A percentile compares a stretch with the other conserved stretches of the same genome.
Evolutionary conservation across 2,797 vertebrate species (phyloP).

Genomic region (Acropternis orthonyx): DNA sequence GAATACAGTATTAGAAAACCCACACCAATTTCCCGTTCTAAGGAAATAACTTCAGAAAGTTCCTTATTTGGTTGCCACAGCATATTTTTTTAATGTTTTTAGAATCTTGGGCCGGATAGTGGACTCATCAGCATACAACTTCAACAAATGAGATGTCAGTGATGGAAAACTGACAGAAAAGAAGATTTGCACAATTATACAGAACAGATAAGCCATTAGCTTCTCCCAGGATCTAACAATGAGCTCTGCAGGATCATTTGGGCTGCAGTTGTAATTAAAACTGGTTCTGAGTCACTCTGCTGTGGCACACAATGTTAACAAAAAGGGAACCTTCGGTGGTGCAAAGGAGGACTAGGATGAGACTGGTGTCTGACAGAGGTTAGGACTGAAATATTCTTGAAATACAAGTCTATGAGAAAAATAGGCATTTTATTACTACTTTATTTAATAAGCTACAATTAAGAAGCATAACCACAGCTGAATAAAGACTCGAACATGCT

Average conservation of each 20-base stretch:
- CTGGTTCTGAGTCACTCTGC: neutral
- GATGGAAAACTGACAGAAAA: neutral
- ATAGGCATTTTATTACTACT: neutral
- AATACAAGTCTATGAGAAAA: neutral
- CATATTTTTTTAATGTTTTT: neutral
- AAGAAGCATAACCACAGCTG: neutral
- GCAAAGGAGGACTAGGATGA: neutral
- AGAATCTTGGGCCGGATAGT: neutral
- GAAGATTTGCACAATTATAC: neutral
- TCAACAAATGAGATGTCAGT: neutral
- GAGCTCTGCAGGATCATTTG: neutral
- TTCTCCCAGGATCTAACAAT: neutral
- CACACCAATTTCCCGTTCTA: neutral
- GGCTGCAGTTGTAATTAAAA: neutral
- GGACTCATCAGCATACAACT: neutral
- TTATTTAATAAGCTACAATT: neutral
- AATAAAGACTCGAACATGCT: neutral
- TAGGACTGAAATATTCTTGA: neutral
- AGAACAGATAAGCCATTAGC: slow-evolving; percentile 25
- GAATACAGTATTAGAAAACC: neutral
- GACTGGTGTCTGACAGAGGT: neutral
- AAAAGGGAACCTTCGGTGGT: neutral
- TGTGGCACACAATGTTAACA: neutral
- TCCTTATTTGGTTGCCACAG: neutral
- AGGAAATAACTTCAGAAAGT: neutral